Evolutionary conservation across 2,797 vertebrate genomes (phyloP).

Genomic region (Sebastes diploproa): DNA sequence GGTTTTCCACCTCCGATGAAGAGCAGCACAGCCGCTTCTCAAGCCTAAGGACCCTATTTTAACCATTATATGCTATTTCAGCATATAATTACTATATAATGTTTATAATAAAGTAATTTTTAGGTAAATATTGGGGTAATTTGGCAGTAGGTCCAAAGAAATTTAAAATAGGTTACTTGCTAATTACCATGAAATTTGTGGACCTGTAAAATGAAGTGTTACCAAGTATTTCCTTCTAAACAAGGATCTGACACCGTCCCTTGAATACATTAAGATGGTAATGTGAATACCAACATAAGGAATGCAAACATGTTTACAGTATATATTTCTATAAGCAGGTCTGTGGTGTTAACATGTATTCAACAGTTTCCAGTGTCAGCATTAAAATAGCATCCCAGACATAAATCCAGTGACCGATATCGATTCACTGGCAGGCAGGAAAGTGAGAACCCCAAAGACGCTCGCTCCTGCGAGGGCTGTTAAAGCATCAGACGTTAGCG

Average conservation of each 20-base stretch:
- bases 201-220: no score
- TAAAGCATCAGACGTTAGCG: constrained; percentile 37
- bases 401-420: constrained; percentile 61
- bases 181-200: no score
- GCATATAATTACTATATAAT: no score
- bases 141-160: no score
- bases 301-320: constrained; percentile 18
- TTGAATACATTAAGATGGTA: background rate
- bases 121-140: no score
- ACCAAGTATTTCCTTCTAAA: background rate
- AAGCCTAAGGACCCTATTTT: no score
- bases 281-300: background rate
- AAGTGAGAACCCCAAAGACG: constrained; percentile 40
- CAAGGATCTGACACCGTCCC: background rate
- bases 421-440: constrained; percentile 33
- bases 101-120: no score
- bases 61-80: no score
- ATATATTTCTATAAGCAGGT: background rate
- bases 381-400: constrained; percentile 33
- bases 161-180: no score
- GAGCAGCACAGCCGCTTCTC: no score
- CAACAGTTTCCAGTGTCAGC: constrained; percentile 49
- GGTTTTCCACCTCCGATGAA: no score
- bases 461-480: constrained; percentile 31
- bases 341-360: constrained; percentile 20